phyloP scores from a whole-genome alignment of 2,797 vertebrate species.

The Syngnathus rostellatus region DNA sequence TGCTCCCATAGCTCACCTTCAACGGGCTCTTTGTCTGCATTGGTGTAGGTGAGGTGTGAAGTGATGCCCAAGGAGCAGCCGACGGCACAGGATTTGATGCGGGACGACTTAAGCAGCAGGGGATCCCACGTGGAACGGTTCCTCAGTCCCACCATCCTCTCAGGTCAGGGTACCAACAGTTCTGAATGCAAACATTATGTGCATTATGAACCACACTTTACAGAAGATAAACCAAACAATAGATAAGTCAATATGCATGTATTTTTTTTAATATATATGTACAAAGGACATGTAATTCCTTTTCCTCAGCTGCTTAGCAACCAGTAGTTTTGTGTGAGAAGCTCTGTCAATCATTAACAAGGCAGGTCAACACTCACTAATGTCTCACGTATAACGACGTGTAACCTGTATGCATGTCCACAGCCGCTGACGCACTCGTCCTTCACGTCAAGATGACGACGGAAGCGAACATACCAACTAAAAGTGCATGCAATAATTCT shows the following conservation, averaged over 20 bases:
- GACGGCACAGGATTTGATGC: conserved; percentile 84
- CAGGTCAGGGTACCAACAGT: conserved; percentile 1
- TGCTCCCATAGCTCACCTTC: conserved; percentile 72
- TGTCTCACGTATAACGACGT: conserved; percentile 3
- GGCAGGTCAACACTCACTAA: conserved; percentile 32
- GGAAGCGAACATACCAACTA: neutral
- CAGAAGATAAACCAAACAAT: neutral
- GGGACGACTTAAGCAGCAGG: conserved; percentile 84
- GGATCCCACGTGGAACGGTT: conserved; percentile 82
- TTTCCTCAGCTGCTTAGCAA: conserved; percentile 52
- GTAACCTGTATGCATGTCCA: neutral
- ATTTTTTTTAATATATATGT: conserved; percentile 1
- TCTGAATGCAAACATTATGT: conserved; percentile 22
- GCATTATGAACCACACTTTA: conserved; percentile 1
- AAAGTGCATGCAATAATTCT: neutral
- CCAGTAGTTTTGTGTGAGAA: conserved; percentile 17
- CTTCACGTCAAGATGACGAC: neutral
- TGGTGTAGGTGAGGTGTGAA: conserved; percentile 81
- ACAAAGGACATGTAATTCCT: conserved; percentile 20
- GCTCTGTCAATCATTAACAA: conserved; percentile 67
- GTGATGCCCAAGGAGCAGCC: conserved; percentile 86
- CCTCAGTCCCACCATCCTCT: conserved; percentile 85
- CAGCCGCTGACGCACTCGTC: neutral
- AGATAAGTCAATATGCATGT: neutral
- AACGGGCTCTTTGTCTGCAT: conserved; percentile 76